Base-by-base conservation (phyloP, 35 echinoderm and acorn worm species). In the Apostichopus parvimensis region DNA sequence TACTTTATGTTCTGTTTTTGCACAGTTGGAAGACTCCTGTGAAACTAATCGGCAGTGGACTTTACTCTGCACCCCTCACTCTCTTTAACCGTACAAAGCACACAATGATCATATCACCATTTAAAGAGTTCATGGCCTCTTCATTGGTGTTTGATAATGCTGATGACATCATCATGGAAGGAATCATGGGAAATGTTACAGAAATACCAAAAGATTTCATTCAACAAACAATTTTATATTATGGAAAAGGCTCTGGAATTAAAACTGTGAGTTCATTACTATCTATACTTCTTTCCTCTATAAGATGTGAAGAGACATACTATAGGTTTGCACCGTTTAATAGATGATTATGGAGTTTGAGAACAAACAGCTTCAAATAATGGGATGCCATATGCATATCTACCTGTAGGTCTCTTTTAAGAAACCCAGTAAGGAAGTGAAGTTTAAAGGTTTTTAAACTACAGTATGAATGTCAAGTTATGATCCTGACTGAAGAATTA, bases 71-170 rank as follows among this genome's bases (percentile, higher is more conserved):
- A 53, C 91, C 91, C 9, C 55, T 86, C 59, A 82, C 91, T 15
- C 23, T 92, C 22, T 92, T 92, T 53, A 82, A 92, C 91, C 26
- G 61, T 14, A 83, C 91, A 53, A 73, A 72, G 18, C 57, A 92
- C 80, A 92, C 91, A 5, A 73, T 92, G 23, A 26, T 92, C 56
- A 54, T 92, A 9, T 92, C 91, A 84, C 25, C 79, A 1, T 92
- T 92, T 56, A 92, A 83, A 57, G 91, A 92, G 64, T 92, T 92
- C 66, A 92, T 92, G 91, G 81, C 55, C 6, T 81, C 78, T 52
- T 92, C 91, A 17, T 13, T 92, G 79, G 58, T 79, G 9, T 92
- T 85, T 84, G 88, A 90, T 24, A 57, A 56, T 55, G 77, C 62
- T 15, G 28, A 65, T n/a, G 80, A 83, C 45, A 65, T 59, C 5